A percentile compares a stretch with the other conserved stretches of the same genome.
phyloP scores from a whole-genome alignment of 2,797 vertebrate species.

The Diglossa cyanea region DNA sequence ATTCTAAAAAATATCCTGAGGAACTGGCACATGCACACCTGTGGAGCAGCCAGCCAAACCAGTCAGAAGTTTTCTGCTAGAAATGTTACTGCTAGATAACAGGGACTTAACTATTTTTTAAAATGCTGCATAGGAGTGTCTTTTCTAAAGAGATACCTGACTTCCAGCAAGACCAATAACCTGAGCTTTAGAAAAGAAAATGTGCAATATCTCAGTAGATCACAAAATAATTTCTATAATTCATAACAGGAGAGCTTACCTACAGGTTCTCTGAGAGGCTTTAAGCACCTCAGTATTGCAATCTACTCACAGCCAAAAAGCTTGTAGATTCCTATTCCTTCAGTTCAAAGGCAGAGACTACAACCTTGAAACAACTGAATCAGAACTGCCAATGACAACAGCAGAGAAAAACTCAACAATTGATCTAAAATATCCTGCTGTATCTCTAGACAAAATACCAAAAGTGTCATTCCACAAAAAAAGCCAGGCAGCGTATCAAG shows the following conservation, averaged over 20 bases:
- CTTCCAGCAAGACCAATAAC: background rate
- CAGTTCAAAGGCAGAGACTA: background rate
- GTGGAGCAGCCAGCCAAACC: background rate
- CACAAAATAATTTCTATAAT: background rate
- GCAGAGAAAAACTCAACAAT: background rate
- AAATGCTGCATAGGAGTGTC: background rate
- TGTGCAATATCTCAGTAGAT: background rate
- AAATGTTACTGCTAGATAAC: background rate
- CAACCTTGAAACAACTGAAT: background rate
- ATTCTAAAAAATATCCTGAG: background rate
- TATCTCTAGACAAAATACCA: background rate
- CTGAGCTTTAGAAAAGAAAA: background rate
- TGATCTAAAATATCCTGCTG: background rate
- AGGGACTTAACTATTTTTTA: fast-evolving
- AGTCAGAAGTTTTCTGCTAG: background rate
- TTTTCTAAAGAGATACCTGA: background rate
- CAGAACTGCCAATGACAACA: background rate
- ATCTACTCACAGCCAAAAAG: background rate
- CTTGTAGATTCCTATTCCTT: background rate
- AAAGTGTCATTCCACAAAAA: background rate
- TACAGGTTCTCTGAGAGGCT: background rate
- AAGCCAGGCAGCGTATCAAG: background rate
- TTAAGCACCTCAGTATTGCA: background rate
- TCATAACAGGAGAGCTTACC: background rate
- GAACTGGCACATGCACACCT: background rate